Evolutionary conservation across 2,797 vertebrate species (phyloP), one percentile per base, ranked within the genome.

Genomic region (Artibeus lituratus): DNA sequence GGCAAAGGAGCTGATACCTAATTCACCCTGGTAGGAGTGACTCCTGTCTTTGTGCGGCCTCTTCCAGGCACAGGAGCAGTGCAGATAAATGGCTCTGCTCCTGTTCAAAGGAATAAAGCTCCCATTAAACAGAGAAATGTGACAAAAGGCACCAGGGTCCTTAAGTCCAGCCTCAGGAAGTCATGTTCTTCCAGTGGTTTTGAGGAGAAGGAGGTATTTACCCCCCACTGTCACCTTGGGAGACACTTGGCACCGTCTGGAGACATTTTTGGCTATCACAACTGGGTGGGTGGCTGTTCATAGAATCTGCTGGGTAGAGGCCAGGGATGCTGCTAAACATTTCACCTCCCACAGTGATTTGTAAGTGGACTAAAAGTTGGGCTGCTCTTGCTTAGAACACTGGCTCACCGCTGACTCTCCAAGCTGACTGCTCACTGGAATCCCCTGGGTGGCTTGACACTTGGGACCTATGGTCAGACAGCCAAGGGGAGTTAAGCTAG

Each of bases 181-280:
- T 62, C 29, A 42, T 3, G 2, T 59, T 32, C 77, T 6, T 65
- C 69, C 35, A 35, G 10, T 12, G 49, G 26, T 53, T 78, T 84
- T 84, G 37, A 81, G 22, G 44, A 2, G 39, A 35, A 21, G 24
- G 21, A 57, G 14, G 35, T 4, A 37, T 47, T 16, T 55, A 78
- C 14, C 0, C 0, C 24, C 24, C 3, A 83, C 18, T 9, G 2
- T 8, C 29, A n/a, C 2, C 24, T 2, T 2, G 10, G 19, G 29
- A 26, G 26, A 81, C 49, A 82, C 32, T 2, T 39, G 81, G 32
- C 12, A 18, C 16, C 16, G 18, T 32, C 35, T 73, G 0, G 18
- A 89, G 47, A 69, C 11, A 82, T 22, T 62, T 44, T 32, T 35
- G 53, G 9, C 39, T 82, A 32, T 42, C 67, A 77, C 21, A 67